phyloP scores from a whole-genome alignment of 2,888 invertebrate species.

The Sesia bembeciformis region DNA sequence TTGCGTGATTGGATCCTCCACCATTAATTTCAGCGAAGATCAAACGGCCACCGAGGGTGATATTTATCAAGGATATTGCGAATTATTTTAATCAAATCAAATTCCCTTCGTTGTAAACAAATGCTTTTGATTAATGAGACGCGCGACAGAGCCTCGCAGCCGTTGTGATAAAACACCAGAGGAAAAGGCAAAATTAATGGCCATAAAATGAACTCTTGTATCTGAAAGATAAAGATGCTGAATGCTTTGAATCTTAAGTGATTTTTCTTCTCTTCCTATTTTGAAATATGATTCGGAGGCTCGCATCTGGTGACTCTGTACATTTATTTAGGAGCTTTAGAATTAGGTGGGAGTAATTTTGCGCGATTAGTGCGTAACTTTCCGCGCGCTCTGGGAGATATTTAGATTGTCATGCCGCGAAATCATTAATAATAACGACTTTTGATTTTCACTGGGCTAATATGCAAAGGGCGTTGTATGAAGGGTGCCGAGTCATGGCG shows the following conservation, averaged over 20 bases:
- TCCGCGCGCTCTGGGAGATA: slow-evolving; percentile 46
- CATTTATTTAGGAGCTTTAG: slow-evolving; percentile 46
- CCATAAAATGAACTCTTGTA: slow-evolving; percentile 75
- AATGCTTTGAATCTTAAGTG: slow-evolving; percentile 68
- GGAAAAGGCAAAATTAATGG: slow-evolving; percentile 72
- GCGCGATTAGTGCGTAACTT: slow-evolving; percentile 55
- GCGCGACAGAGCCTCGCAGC: slow-evolving; percentile 70
- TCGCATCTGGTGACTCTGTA: slow-evolving; percentile 65
- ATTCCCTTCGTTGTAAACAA: slow-evolving; percentile 75
- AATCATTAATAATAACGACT: slow-evolving; percentile 72
- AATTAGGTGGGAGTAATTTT: slow-evolving; percentile 47
- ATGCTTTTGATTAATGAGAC: slow-evolving; percentile 75
- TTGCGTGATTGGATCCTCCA: slow-evolving; percentile 71
- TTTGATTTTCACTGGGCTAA: slow-evolving; percentile 71
- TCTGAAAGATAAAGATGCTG: slow-evolving; percentile 70
- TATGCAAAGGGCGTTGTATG: slow-evolving; percentile 59
- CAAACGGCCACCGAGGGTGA: slow-evolving; percentile 74
- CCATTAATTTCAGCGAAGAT: slow-evolving; percentile 72
- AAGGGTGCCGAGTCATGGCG: slow-evolving; percentile 60
- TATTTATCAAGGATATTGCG: slow-evolving; percentile 76
- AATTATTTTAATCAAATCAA: slow-evolving; percentile 76
- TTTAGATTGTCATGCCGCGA: slow-evolving; percentile 67
- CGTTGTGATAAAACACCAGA: slow-evolving; percentile 71
- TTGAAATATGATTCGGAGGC: slow-evolving; percentile 58
- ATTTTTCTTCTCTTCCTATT: slow-evolving; percentile 61